These are phyloP conservation scores for Drosophila mimica DNA, from an alignment of 2,888 invertebrate genomes.

Conservation along the genomic window DNA sequence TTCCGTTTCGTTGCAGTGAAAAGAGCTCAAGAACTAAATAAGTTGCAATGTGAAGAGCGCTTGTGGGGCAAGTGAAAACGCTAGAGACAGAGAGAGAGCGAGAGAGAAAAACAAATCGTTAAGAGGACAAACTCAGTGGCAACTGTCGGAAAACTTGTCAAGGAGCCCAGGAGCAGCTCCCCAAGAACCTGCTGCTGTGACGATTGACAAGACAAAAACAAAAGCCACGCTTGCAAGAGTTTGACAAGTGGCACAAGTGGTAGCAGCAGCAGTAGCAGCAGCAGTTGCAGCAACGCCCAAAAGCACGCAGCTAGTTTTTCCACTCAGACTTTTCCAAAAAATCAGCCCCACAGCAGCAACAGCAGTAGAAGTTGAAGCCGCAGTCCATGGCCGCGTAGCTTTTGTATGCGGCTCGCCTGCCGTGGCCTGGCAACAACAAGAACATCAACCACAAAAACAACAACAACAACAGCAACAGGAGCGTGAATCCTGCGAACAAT, in stretches of 20 bases:
- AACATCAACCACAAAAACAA: constrained; percentile 31
- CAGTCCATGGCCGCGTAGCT: constrained; percentile 59
- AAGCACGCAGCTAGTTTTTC: constrained; percentile 52
- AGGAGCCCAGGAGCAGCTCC: constrained; percentile 44
- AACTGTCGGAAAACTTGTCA: constrained; percentile 61
- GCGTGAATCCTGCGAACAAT: constrained; percentile 19
- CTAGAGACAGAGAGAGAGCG: background rate
- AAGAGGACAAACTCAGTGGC: constrained; percentile 37
- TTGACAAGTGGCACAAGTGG: constrained; percentile 66
- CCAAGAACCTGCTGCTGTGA: constrained; percentile 55
- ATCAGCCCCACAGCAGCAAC: background rate
- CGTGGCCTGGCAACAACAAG: constrained; percentile 51
- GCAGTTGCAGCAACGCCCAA: constrained; percentile 46
- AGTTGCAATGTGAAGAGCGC: constrained; percentile 78
- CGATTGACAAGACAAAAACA: constrained; percentile 80
- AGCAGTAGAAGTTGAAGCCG: constrained; percentile 4
- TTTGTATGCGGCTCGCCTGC: constrained; percentile 53
- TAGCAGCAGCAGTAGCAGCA: constrained; percentile 7
- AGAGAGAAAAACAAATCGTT: constrained; percentile 21
- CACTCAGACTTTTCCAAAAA: constrained; percentile 9
- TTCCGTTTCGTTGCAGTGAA: constrained; percentile 62
- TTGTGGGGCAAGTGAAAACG: constrained; percentile 58
- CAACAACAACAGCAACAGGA: constrained; percentile 45
- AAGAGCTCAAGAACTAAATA: constrained; percentile 63
- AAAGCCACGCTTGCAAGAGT: constrained; percentile 53